phyloP scores from a whole-genome alignment of 2,797 vertebrate species.

The Gymnothorax javanicus region DNA sequence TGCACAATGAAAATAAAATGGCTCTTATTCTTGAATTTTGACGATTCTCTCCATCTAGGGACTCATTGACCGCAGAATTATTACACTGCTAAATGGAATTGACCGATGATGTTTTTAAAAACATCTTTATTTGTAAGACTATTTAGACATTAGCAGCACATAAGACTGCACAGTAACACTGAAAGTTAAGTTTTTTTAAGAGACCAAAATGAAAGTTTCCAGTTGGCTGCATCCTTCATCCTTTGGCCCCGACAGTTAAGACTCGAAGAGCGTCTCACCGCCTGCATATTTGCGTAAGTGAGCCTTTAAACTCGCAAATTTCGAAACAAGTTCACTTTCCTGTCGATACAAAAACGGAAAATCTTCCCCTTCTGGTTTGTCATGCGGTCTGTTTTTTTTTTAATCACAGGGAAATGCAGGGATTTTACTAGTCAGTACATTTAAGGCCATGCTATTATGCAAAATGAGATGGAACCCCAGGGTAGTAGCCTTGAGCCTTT shows the following conservation, averaged over 20 bases:
- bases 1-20: too few relatives aligned
- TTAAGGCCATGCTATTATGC: background rate
- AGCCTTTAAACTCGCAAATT: background rate
- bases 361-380: background rate
- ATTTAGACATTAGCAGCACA: too few relatives aligned
- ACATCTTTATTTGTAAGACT: too few relatives aligned
- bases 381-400: background rate
- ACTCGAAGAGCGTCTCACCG: background rate
- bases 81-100: too few relatives aligned
- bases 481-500: background rate
- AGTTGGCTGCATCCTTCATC: background rate
- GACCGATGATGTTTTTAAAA: too few relatives aligned
- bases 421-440: background rate
- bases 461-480: background rate
- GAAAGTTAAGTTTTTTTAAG: too few relatives aligned
- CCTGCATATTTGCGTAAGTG: background rate
- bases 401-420: background rate
- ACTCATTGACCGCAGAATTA: too few relatives aligned
- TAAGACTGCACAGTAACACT: too few relatives aligned
- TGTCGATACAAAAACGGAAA: background rate
- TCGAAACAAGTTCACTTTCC: background rate
- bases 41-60: too few relatives aligned
- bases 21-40: too few relatives aligned
- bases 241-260: background rate
- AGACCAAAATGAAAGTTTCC: too few relatives aligned